Conservation (phyloP, 37 sponge, comb jelly and placozoan genomes). For the Axinella damicornis region DNA sequence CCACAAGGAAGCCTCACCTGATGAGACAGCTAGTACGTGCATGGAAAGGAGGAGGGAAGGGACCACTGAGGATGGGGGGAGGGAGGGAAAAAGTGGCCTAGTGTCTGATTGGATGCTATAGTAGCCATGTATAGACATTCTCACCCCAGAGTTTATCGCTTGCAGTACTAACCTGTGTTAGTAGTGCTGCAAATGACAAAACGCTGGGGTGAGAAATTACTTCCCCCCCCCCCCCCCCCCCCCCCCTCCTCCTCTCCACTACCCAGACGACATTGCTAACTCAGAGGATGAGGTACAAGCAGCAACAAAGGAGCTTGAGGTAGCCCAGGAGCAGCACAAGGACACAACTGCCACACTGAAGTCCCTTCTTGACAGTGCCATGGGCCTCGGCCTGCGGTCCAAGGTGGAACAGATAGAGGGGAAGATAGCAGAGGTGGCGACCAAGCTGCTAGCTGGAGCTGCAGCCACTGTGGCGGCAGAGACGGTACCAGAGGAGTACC, state of each 20-base stretch:
- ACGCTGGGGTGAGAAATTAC: too few relatives aligned
- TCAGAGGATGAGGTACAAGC: slow-evolving; percentile 22
- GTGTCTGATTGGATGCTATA: too few relatives aligned
- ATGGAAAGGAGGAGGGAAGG: too few relatives aligned
- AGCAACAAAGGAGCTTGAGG: slow-evolving; percentile 7
- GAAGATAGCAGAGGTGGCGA: neutral
- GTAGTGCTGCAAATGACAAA: too few relatives aligned
- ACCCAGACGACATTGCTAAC: neutral
- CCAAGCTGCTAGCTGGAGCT: neutral
- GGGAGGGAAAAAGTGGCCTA: too few relatives aligned
- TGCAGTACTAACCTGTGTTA: too few relatives aligned
- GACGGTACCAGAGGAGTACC: neutral
- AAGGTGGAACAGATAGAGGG: slow-evolving; percentile 22
- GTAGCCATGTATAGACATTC: too few relatives aligned
- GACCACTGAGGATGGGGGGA: too few relatives aligned
- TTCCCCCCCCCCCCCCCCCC: too few relatives aligned
- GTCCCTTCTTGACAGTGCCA: neutral
- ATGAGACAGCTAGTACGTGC: neutral
- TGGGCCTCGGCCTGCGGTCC: slow-evolving; percentile 21
- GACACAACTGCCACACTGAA: neutral
- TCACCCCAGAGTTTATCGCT: too few relatives aligned
- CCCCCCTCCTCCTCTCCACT: neutral
- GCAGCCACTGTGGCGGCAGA: neutral
- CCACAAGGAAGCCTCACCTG: neutral
- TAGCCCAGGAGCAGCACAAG: neutral